A percentile compares a stretch with the other conserved stretches of the same genome.
Conservation (phyloP, 2,113 vertebrate species). For the Entelurus aequoreus region DNA sequence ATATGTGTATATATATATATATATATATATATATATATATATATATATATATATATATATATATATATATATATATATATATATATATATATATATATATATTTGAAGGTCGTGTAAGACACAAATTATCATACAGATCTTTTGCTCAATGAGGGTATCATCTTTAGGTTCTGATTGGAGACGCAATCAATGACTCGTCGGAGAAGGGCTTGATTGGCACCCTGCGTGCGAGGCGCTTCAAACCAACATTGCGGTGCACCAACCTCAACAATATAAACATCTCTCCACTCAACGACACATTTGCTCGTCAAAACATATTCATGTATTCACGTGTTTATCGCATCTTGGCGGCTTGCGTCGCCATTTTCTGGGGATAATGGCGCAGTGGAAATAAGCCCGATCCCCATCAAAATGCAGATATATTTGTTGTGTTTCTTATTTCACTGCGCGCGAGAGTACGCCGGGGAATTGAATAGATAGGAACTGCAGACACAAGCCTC, state of each 20-base stretch:
- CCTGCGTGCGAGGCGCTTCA: conserved; percentile 22
- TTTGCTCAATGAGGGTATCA: too few relatives aligned
- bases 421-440: conserved; percentile 15
- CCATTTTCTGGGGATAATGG: conserved; percentile 59
- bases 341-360: conserved; percentile 54
- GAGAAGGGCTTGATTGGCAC: neutral
- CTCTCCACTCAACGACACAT: conserved; percentile 60
- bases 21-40: too few relatives aligned
- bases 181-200: too few relatives aligned
- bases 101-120: too few relatives aligned
- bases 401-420: conserved; percentile 46
- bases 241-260: conserved; percentile 37
- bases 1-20: too few relatives aligned
- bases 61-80: too few relatives aligned
- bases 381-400: conserved; percentile 50
- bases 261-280: conserved; percentile 55
- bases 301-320: conserved; percentile 51
- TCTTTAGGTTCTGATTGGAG: too few relatives aligned
- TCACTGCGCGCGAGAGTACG: conserved; percentile 7
- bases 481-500: conserved; percentile 15
- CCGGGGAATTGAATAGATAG: conserved; percentile 28
- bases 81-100: too few relatives aligned
- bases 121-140: too few relatives aligned
- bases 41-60: too few relatives aligned
- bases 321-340: conserved; percentile 70